Evolutionary conservation across 2,888 invertebrate genomes (phyloP).

Genomic region (Siphlonurus alternatus): DNA sequence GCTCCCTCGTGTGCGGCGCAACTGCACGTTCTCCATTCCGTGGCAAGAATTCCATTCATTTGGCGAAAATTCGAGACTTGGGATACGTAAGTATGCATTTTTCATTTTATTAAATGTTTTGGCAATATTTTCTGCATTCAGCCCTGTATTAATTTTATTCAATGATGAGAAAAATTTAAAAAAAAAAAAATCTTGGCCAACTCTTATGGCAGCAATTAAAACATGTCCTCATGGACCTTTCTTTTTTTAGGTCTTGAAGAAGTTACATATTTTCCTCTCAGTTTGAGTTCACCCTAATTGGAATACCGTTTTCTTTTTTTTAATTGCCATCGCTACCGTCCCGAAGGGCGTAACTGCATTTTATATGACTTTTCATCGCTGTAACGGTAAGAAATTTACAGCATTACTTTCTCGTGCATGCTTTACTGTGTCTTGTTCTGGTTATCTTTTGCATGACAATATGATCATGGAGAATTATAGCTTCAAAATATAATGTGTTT

Average conservation of each 20-base stretch:
- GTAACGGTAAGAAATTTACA: slow-evolving; percentile 51
- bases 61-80: background rate
- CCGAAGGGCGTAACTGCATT: slow-evolving; percentile 71
- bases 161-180: too few species aligned
- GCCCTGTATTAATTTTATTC: too few species aligned
- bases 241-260: background rate
- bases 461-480: too few species aligned
- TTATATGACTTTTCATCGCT: slow-evolving; percentile 96
- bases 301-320: slow-evolving; percentile 8
- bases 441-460: too few species aligned
- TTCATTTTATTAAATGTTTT: too few species aligned
- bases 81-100: background rate
- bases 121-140: too few species aligned
- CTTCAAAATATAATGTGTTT: too few species aligned
- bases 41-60: background rate
- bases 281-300: background rate
- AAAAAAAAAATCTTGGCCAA: too few species aligned
- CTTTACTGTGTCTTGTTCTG: too few species aligned
- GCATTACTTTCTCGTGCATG: background rate
- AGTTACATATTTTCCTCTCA: background rate
- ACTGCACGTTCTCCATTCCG: slow-evolving; percentile 1
- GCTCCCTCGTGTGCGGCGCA: background rate
- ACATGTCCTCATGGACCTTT: background rate
- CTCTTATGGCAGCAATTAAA: too few species aligned
- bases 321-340: slow-evolving; percentile 35